A percentile compares a stretch with the other conserved stretches of the same genome.
Conservation (phyloP, 2,888 invertebrate genomes). For the Cosmia pyralina region DNA sequence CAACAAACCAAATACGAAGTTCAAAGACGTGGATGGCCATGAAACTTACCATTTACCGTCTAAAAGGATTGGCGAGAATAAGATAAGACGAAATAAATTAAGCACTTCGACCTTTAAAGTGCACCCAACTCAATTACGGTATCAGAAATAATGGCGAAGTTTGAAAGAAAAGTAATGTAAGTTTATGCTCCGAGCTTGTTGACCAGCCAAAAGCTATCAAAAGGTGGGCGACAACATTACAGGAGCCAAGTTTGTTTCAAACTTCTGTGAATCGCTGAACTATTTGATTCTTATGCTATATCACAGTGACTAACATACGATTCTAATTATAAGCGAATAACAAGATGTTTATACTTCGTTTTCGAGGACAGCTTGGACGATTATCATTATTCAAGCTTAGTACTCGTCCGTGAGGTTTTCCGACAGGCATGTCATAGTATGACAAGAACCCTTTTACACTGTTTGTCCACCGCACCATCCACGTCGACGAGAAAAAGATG, state of each 20-base stretch:
- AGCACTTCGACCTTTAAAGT: slow-evolving; percentile 49
- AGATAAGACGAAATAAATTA: slow-evolving; percentile 58
- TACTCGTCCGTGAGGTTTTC: not conserved
- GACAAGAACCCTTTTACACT: not conserved
- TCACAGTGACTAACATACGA: slow-evolving; percentile 16
- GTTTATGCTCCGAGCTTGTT: slow-evolving; percentile 63
- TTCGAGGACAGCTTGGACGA: not conserved
- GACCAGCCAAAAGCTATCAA: slow-evolving; percentile 56
- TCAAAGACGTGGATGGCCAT: slow-evolving; percentile 31
- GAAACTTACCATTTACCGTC: slow-evolving; percentile 38
- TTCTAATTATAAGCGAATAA: not conserved
- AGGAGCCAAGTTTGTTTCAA: slow-evolving; percentile 49
- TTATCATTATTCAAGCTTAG: not conserved
- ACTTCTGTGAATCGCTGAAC: slow-evolving; percentile 48
- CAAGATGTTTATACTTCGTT: not conserved
- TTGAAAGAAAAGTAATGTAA: slow-evolving; percentile 69
- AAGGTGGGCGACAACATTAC: slow-evolving; percentile 50
- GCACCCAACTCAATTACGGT: slow-evolving; percentile 68
- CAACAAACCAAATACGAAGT: slow-evolving; percentile 28
- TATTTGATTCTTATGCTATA: slow-evolving; percentile 20
- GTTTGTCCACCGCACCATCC: no score
- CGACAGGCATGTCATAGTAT: not conserved
- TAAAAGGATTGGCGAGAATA: slow-evolving; percentile 46
- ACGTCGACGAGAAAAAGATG: no score
- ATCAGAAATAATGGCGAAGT: slow-evolving; percentile 55